phyloP scores from a whole-genome alignment of 2,797 vertebrate genomes.

The Pogonophryne albipinna region DNA sequence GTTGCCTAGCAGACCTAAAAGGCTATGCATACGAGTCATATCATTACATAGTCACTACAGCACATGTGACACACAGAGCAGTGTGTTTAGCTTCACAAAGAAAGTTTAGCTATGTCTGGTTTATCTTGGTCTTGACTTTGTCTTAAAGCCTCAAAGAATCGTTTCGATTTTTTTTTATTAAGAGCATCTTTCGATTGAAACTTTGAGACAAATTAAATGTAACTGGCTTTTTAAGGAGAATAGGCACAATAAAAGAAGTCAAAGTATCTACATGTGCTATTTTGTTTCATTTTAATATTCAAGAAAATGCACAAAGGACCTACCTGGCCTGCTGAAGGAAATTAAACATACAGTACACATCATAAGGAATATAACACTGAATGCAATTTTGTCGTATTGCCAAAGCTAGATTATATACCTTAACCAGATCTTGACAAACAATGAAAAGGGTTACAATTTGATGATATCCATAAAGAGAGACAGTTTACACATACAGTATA shows the following conservation, averaged over 20 bases:
- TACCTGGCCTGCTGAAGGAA: constrained; percentile 4
- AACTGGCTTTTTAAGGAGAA: background rate
- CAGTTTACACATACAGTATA: constrained; percentile 25
- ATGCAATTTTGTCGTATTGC: background rate
- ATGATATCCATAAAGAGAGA: constrained; percentile 26
- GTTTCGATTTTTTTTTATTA: background rate
- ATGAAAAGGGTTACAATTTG: constrained; percentile 28
- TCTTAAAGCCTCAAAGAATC: too few relatives aligned
- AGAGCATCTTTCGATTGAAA: background rate
- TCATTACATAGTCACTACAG: constrained; percentile 13
- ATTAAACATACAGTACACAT: constrained; percentile 7
- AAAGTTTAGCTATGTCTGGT: too few relatives aligned
- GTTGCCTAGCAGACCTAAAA: constrained; percentile 20
- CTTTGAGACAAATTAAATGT: background rate
- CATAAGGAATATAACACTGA: constrained; percentile 1
- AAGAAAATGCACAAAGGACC: constrained; percentile 10
- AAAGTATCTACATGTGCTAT: constrained; percentile 8
- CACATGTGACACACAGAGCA: too few relatives aligned
- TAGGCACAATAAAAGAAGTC: background rate
- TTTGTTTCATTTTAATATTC: constrained; percentile 14
- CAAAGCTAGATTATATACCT: background rate
- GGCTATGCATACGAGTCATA: constrained; percentile 22
- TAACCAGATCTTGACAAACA: constrained; percentile 16
- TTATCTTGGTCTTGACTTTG: too few relatives aligned
- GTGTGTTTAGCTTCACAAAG: too few relatives aligned